Evolutionary conservation across 2,888 invertebrate species (phyloP).

Genomic region (Lysandra coridon): DNA sequence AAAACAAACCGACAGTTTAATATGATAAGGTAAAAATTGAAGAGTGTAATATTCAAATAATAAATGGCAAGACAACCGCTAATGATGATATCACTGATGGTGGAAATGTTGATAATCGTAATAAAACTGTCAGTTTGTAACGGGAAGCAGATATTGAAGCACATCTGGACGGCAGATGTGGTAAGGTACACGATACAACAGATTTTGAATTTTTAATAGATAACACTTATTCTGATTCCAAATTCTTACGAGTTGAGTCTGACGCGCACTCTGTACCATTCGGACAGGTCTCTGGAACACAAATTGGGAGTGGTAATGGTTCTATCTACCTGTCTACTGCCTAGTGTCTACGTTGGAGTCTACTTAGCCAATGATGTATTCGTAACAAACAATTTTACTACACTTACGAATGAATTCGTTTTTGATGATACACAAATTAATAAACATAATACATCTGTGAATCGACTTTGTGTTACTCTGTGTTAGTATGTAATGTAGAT

Average conservation of each 20-base stretch:
- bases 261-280: slow-evolving; percentile 92
- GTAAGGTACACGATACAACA: slow-evolving; percentile 77
- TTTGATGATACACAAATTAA: background rate
- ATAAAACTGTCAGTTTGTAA: slow-evolving; percentile 72
- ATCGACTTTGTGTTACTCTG: slow-evolving; percentile 35
- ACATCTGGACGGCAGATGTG: slow-evolving; percentile 78
- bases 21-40: slow-evolving; percentile 29
- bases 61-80: background rate
- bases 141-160: slow-evolving; percentile 69
- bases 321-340: slow-evolving; percentile 48
- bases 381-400: background rate
- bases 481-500: slow-evolving; percentile 36
- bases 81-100: background rate
- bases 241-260: slow-evolving; percentile 91
- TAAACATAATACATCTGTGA: slow-evolving; percentile 17
- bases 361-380: slow-evolving; percentile 17
- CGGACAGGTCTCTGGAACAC: slow-evolving; percentile 85
- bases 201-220: slow-evolving; percentile 71
- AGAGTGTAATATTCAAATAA: background rate
- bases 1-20: slow-evolving; percentile 71
- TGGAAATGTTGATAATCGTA: slow-evolving; percentile 34
- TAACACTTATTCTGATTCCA: slow-evolving; percentile 75
- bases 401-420: background rate
- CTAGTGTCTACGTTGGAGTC: slow-evolving; percentile 31
- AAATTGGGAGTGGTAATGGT: slow-evolving; percentile 73